A percentile compares a stretch with the other conserved stretches of the same genome.
Conservation (phyloP, 1,140 invertebrate species). For the Atta colombica region DNA sequence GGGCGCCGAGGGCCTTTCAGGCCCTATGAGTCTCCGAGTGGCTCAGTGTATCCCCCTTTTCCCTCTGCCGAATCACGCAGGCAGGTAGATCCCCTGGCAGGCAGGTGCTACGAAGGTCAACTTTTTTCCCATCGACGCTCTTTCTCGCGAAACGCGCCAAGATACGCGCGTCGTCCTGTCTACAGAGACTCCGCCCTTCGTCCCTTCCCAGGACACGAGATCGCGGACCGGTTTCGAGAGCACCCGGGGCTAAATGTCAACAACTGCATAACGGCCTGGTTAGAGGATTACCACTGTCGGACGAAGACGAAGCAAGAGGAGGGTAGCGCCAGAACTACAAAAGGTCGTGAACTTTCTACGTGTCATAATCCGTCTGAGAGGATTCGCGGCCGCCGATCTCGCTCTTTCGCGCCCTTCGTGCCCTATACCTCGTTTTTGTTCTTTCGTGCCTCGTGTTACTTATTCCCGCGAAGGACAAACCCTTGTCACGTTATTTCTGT, state of each 20-base stretch:
- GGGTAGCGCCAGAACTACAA: constrained; percentile 80
- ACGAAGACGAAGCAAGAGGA: constrained; percentile 50
- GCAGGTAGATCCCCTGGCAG: constrained; percentile 54
- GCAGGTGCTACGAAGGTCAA: constrained; percentile 76
- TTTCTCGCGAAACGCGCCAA: constrained; percentile 32
- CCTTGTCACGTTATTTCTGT: neutral
- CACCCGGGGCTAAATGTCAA: constrained; percentile 84
- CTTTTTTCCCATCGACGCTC: constrained; percentile 54
- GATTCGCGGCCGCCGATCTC: constrained; percentile 69
- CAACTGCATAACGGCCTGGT: constrained; percentile 83
- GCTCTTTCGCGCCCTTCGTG: constrained; percentile 50
- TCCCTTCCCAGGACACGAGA: constrained; percentile 56
- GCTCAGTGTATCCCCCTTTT: neutral
- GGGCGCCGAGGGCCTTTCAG: constrained; percentile 47
- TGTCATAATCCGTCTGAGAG: constrained; percentile 84
- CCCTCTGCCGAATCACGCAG: neutral
- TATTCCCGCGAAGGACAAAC: constrained; percentile 12
- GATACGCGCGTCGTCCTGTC: constrained; percentile 45
- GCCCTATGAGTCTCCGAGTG: constrained; percentile 1
- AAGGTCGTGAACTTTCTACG: constrained; percentile 85
- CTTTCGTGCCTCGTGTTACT: constrained; percentile 11
- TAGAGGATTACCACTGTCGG: constrained; percentile 81
- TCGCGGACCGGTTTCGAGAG: constrained; percentile 79
- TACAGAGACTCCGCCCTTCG: constrained; percentile 42
- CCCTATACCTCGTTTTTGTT: neutral